Conservation (phyloP, 2,888 invertebrate species). For the Scrobipalpa atriplicella region DNA sequence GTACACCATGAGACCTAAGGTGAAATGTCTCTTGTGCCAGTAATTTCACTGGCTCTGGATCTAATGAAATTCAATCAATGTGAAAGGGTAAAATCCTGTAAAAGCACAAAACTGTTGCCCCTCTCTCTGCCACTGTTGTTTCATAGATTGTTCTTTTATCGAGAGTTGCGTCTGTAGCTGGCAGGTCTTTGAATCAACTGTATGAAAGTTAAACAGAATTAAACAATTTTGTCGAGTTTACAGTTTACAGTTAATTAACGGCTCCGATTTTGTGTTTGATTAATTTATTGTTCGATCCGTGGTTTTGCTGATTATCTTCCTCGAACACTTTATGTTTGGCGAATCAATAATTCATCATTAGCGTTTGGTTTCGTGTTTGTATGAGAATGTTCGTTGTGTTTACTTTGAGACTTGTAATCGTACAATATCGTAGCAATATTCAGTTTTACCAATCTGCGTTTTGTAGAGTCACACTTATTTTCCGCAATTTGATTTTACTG, state of each 20-base stretch:
- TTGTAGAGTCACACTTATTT: neutral
- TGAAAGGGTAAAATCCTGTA: no score
- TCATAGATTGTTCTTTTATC: neutral
- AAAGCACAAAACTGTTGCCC: no score
- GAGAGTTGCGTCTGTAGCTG: neutral
- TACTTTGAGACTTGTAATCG: conserved; percentile 13
- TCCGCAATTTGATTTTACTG: no score
- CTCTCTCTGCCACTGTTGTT: neutral
- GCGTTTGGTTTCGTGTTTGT: neutral
- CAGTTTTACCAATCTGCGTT: neutral
- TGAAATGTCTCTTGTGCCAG: no score
- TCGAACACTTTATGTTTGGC: conserved; percentile 13
- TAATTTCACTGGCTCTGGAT: no score
- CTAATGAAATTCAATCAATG: no score
- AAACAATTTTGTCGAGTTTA: conserved; percentile 34
- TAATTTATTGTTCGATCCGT: conserved; percentile 31
- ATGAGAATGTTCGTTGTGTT: conserved; percentile 4
- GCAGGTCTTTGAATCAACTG: conserved; percentile 5
- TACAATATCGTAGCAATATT: conserved; percentile 9
- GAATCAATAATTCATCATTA: conserved; percentile 16
- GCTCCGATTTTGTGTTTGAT: conserved; percentile 31
- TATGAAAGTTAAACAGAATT: conserved; percentile 43
- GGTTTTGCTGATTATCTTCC: conserved; percentile 28
- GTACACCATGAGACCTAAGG: no score
- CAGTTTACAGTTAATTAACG: conserved; percentile 34